A percentile compares a stretch with the other conserved stretches of the same genome.
phyloP scores from a whole-genome alignment of 53 echinoderm and acorn worm species.

The Zoroaster sp. region DNA sequence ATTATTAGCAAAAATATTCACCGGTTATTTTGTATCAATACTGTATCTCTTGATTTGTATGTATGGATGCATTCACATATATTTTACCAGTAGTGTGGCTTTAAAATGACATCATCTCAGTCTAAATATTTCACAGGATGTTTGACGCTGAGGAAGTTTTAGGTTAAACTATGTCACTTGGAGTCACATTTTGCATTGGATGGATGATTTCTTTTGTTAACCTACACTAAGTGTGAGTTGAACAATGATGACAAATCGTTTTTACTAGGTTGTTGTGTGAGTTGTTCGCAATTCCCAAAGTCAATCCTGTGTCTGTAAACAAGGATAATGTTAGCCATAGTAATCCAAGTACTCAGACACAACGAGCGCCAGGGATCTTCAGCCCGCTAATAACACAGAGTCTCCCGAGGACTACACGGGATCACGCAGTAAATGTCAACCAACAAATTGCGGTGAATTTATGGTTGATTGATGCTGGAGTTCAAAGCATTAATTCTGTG shows the following conservation, averaged over 20 bases:
- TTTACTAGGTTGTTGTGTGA: not conserved
- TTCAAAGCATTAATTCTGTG: not conserved
- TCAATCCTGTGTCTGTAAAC: not conserved
- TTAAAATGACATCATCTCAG: too few relatives aligned
- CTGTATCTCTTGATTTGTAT: too few relatives aligned
- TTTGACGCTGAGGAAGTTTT: too few relatives aligned
- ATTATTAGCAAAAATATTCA: too few relatives aligned
- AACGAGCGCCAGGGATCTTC: not conserved
- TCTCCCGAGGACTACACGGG: not conserved
- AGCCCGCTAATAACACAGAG: not conserved
- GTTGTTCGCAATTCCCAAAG: not conserved
- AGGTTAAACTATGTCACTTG: too few relatives aligned
- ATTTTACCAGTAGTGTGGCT: too few relatives aligned
- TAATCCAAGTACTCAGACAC: not conserved
- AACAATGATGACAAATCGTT: not conserved
- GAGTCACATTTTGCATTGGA: too few relatives aligned
- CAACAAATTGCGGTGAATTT: not conserved
- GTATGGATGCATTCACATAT: too few relatives aligned
- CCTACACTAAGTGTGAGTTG: not conserved
- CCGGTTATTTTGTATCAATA: too few relatives aligned
- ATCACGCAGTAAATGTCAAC: conserved; percentile 5
- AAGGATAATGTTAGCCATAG: not conserved
- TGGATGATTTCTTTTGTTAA: too few relatives aligned
- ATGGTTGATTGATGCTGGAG: not conserved
- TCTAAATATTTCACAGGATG: too few relatives aligned